Base-by-base conservation (phyloP, 2,888 invertebrate genomes). In the Girardia tigrina region DNA sequence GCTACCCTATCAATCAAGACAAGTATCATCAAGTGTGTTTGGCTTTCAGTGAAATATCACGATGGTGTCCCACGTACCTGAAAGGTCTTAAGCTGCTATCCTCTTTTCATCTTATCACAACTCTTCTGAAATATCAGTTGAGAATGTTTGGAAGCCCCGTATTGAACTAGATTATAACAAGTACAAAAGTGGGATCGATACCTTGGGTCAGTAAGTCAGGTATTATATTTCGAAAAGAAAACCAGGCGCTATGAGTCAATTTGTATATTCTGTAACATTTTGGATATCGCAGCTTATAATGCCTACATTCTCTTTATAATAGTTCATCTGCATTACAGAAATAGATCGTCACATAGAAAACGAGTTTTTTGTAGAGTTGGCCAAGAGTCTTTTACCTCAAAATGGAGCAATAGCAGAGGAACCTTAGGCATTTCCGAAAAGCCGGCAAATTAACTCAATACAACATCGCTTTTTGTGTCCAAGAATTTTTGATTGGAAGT, bases 181-280 rank as follows among this genome's bases (percentile, higher is more conserved):
- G 73, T 56, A 72, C 72, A 72, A 72, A 27, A 29, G 26, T n/a
- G 70, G 73, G 26, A n/a, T 73, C 29, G 73, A 73, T n/a, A 73
- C 73, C 16, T 29, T 73, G 72, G 73, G 56, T 28, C 71, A 73
- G 56, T 71, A 42, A 29, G 71, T 73, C 42, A 12, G 71, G 28
- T 73, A 56, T 4, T 72, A 72, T 42, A 28, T 16, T 71, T 73
- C 42, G 26, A n/a, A 23, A 29, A 36, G 70, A 16, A 73, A 73
- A 56, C 26, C 73, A 26, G 56, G 42, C n/a, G 26, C n/a, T n/a
- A 56, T 26, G 8, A 8, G 72, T 29, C 72, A 8, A 29, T 73
- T 56, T 26, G 42, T 42, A 73, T 73, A 26, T 73, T 73, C 56
- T 73, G 12, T 71, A 73, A 72, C 29, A 28, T 73, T 56, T 56